These are phyloP conservation scores for Jordanella pulchra DNA, from an alignment of 2,797 vertebrate species.

Conservation along the genomic window DNA sequence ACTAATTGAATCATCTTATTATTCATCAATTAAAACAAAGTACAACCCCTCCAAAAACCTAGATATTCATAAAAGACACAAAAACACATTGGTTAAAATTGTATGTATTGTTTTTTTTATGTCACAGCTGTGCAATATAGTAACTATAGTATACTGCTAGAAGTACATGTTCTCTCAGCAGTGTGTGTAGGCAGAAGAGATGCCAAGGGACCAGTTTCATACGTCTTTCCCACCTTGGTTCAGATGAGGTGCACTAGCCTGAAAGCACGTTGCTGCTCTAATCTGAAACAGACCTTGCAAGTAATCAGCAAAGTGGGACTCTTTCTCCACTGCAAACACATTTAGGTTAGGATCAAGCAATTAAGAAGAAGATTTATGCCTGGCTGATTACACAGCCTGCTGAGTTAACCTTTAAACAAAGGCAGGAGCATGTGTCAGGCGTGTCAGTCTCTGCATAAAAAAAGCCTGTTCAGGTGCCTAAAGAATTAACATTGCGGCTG, in stretches of 20 bases:
- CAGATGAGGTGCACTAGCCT: conserved; percentile 27
- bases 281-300: conserved; percentile 48
- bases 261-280: conserved; percentile 30
- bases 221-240: conserved; percentile 23
- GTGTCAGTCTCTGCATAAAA: conserved; percentile 8
- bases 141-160: neutral
- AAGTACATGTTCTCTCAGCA: neutral
- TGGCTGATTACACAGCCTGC: conserved; percentile 53
- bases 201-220: conserved; percentile 6
- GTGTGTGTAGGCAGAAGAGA: neutral
- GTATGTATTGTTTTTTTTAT: neutral
- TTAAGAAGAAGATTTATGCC: conserved; percentile 51
- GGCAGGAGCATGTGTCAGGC: conserved; percentile 9
- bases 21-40: neutral
- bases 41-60: neutral
- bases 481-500: conserved; percentile 2
- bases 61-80: neutral
- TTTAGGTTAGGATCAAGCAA: conserved; percentile 55
- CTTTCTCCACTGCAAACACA: conserved; percentile 35
- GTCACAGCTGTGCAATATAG: neutral
- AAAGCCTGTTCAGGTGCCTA: neutral
- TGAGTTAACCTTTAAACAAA: conserved; percentile 50
- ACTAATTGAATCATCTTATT: neutral
- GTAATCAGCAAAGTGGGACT: conserved; percentile 40
- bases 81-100: neutral